Percentiles rank a stretch among this genome's conserved stretches.
Evolutionary conservation across 2,888 invertebrate genomes (phyloP).

Genomic region (Zaprionus lineosus): DNA sequence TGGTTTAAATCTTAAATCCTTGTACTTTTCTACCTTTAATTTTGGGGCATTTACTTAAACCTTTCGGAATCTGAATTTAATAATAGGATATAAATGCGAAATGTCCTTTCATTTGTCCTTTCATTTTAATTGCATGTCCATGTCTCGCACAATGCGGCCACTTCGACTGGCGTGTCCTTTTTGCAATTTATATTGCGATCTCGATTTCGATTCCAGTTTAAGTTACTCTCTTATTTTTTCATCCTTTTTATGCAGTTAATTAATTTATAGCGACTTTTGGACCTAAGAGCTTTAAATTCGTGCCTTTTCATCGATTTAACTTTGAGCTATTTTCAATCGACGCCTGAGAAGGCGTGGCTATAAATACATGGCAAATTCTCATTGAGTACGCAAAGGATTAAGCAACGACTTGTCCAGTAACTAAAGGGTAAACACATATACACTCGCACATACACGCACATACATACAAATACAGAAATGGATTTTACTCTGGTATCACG

Average conservation of each 20-base stretch:
- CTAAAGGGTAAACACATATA: too few relatives aligned
- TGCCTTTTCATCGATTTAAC: conserved; percentile 38
- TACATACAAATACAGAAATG: neutral
- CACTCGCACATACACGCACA: conserved; percentile 2
- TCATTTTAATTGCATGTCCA: too few relatives aligned
- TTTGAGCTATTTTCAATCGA: conserved; percentile 1
- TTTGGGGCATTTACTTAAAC: too few relatives aligned
- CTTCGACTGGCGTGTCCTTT: neutral
- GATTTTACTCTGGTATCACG: conserved; percentile 5
- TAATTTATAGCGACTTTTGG: conserved; percentile 15
- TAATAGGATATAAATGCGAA: too few relatives aligned
- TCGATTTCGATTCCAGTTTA: neutral
- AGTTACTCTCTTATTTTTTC: too few relatives aligned
- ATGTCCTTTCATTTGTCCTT: too few relatives aligned
- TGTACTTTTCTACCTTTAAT: too few relatives aligned
- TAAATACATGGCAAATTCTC: conserved; percentile 43
- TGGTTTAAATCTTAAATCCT: too few relatives aligned
- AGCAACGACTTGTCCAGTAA: conserved; percentile 32
- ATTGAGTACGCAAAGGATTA: conserved; percentile 33
- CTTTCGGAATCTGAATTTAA: too few relatives aligned
- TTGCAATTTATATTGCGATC: neutral
- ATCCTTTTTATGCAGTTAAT: too few relatives aligned
- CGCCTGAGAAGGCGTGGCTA: conserved; percentile 38
- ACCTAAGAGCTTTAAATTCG: too few relatives aligned
- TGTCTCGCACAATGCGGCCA: too few relatives aligned